Conservation (phyloP, 1,140 invertebrate species). For the Stenopsyche tienmushanensis region DNA sequence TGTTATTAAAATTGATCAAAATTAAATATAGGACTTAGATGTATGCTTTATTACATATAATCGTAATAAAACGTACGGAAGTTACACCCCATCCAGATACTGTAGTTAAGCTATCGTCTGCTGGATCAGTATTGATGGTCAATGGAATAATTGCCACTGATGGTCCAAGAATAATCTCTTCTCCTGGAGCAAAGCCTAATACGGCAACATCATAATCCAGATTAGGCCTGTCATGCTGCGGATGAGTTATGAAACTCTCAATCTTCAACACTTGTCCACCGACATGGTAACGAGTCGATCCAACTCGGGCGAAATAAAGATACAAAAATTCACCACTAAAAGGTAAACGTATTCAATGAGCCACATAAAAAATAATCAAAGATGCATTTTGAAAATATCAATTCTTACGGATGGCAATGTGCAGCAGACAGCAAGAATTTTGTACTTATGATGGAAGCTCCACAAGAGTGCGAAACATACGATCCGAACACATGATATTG, state of each 20-base stretch:
- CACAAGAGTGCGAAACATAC: conserved; percentile 29
- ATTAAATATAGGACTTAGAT: too few species aligned
- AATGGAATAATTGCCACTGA: conserved; percentile 21
- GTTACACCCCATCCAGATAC: conserved; percentile 37
- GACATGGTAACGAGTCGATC: conserved; percentile 27
- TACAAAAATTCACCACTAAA: conserved; percentile 3
- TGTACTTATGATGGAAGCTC: conserved; percentile 48
- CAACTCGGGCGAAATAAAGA: conserved; percentile 29
- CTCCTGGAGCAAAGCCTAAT: conserved; percentile 34
- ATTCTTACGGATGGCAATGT: conserved; percentile 50
- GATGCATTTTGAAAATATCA: neutral
- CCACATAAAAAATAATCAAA: too few species aligned
- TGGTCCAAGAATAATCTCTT: conserved; percentile 23
- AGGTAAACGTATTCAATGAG: too few species aligned
- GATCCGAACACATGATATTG: conserved; percentile 36
- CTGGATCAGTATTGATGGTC: conserved; percentile 6
- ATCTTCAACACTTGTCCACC: conserved; percentile 44
- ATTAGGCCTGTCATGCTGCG: conserved; percentile 42
- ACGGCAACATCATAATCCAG: conserved; percentile 56
- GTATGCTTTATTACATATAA: too few species aligned
- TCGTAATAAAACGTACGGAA: conserved; percentile 22
- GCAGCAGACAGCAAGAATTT: conserved; percentile 54
- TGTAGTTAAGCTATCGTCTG: conserved; percentile 13
- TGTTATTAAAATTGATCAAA: neutral
- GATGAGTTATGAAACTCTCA: conserved; percentile 43